Conservation (phyloP, 1,140 invertebrate species). For the Latrodectus geometricus region DNA sequence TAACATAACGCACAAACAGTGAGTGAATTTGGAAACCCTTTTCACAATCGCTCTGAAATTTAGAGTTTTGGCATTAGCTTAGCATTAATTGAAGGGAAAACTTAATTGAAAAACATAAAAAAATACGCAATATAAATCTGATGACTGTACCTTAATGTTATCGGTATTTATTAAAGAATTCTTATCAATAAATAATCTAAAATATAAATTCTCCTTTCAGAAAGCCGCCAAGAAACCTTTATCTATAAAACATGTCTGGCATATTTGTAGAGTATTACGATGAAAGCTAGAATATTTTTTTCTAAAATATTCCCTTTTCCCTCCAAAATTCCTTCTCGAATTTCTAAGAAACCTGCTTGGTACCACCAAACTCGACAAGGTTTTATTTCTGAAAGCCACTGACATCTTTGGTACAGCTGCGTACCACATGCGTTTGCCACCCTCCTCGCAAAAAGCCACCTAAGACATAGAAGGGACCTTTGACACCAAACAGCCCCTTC, state of each 20-base stretch:
- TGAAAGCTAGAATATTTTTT: too few species aligned
- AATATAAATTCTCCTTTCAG: not conserved
- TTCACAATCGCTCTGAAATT: too few species aligned
- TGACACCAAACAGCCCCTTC: not conserved
- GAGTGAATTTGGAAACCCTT: too few species aligned
- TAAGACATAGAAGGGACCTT: slow-evolving; percentile 7
- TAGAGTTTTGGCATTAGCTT: too few species aligned
- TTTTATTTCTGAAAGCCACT: not conserved
- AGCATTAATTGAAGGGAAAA: too few species aligned
- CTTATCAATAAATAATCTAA: too few species aligned
- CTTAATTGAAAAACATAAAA: too few species aligned
- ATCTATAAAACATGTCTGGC: too few species aligned
- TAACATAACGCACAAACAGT: not conserved
- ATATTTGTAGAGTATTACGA: too few species aligned
- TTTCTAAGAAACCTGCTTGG: slow-evolving; percentile 22
- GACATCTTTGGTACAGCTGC: slow-evolving; percentile 37
- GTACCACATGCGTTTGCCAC: slow-evolving; percentile 22
- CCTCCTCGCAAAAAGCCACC: not conserved
- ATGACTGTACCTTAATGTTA: too few species aligned
- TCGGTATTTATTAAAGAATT: too few species aligned
- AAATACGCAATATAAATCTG: too few species aligned
- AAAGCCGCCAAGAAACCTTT: not conserved
- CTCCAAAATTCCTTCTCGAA: not conserved
- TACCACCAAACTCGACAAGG: not conserved
- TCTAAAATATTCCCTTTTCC: not conserved